Base-by-base conservation (phyloP, 2,888 invertebrate species). In the Graphium colonna region DNA sequence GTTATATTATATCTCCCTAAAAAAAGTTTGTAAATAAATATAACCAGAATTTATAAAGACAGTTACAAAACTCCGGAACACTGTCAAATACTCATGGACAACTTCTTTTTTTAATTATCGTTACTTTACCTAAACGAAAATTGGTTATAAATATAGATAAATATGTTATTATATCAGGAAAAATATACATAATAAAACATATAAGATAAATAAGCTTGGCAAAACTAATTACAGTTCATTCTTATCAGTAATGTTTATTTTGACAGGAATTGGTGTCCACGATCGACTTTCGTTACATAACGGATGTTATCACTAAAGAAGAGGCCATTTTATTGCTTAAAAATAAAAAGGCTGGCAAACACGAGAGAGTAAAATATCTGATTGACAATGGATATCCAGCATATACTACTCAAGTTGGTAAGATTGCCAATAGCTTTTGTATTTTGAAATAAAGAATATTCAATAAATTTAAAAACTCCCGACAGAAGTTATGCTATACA, bases 261-360 rank as follows among this genome's bases (percentile, higher is more conserved):
- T 41, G 40, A 54, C 69, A 91, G 86, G 91, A 94, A 71, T 80
- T 97, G 26, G 94, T 97, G n/a, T 94, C 95, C 0, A 92, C 93
- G 0, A 95, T 98, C 60, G 97, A 97, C 77, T 97, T 97, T 75
- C 93, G 96, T 73, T 93, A 91, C 77, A 95, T 97, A 67, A 93
- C 93, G 0, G 97, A 97, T 74, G 94, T 94, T 3, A 86, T 98
- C 36, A 96, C 95, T 0, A 93, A 93, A 77, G 94, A 95, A 58
- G 96, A 97, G 83, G 97, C 97, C 0, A 78, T 97, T 33, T 79
- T 91, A 48, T 82, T 97, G 46, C 77, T 97, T 12, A 91, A 90
- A 68, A 82, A 91, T 40, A 93, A 92, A 51, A 77, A 83, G 64
- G 62, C 67, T 0, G 91, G 91, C 0, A 94, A 93, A 76, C 81